Evolutionary conservation across 2,113 vertebrate species (phyloP).

Genomic region (Camelus dromedarius): DNA sequence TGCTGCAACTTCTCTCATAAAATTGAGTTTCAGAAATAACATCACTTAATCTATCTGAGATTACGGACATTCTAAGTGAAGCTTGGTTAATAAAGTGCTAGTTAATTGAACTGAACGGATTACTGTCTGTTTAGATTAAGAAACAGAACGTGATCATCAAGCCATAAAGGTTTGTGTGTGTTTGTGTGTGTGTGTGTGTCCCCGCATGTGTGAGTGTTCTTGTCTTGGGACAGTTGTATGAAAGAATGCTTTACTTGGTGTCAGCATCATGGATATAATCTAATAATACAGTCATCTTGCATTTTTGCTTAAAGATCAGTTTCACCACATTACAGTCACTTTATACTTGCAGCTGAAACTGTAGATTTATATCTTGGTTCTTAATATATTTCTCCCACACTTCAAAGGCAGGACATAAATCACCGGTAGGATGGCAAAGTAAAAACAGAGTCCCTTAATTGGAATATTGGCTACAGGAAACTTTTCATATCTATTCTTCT

Average conservation of each 20-base stretch:
- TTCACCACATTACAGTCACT: not conserved
- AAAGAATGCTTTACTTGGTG: not conserved
- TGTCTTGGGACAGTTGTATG: not conserved
- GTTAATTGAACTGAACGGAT: not conserved
- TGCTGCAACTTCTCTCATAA: not conserved
- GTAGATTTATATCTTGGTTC: constrained; percentile 18
- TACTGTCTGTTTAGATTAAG: not conserved
- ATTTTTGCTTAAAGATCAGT: constrained; percentile 4
- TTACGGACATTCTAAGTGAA: not conserved
- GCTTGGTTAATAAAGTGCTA: not conserved
- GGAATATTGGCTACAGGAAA: not conserved
- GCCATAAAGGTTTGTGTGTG: not conserved
- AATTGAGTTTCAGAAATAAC: not conserved
- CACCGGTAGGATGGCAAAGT: not conserved
- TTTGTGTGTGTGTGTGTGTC: not conserved
- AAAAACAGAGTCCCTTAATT: not conserved
- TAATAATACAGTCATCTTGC: not conserved
- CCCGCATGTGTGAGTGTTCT: no score
- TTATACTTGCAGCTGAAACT: not conserved
- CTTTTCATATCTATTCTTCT: not conserved
- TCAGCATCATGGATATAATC: not conserved
- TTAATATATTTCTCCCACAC: not conserved
- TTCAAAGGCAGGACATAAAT: not conserved
- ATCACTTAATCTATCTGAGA: not conserved
- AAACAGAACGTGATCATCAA: not conserved